Percentiles rank a stretch among this genome's conserved stretches.
phyloP scores from a whole-genome alignment of 2,797 vertebrate genomes.

The Onychomys leucogaster region DNA sequence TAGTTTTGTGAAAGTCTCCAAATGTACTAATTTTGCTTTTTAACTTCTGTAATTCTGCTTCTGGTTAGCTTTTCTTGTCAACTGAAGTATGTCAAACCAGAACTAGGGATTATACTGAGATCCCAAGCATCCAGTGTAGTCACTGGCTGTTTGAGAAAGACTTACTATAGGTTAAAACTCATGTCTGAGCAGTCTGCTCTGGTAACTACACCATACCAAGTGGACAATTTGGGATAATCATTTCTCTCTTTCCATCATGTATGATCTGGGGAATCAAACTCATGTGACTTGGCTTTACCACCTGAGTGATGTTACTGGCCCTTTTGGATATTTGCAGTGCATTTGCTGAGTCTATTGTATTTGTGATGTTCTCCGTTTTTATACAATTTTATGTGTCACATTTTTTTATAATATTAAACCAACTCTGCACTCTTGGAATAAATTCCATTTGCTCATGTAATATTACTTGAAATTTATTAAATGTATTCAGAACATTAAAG shows the following conservation, averaged over 20 bases:
- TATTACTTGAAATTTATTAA: not conserved
- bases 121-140: too few relatives aligned
- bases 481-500: not conserved
- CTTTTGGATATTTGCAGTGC: not conserved
- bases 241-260: not conserved
- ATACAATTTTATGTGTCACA: not conserved
- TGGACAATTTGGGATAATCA: not conserved
- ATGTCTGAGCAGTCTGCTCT: too few relatives aligned
- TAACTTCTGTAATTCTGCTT: too few relatives aligned
- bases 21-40: too few relatives aligned
- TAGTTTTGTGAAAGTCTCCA: too few relatives aligned
- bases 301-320: not conserved
- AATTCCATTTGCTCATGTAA: not conserved
- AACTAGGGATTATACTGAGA: too few relatives aligned
- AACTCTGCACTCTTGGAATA: not conserved
- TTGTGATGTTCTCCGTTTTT: not conserved
- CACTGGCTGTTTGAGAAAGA: too few relatives aligned
- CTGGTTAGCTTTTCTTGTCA: too few relatives aligned
- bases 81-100: too few relatives aligned
- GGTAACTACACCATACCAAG: too few relatives aligned
- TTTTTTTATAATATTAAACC: not conserved
- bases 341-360: not conserved
- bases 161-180: too few relatives aligned
- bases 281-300: not conserved
- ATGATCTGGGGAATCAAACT: not conserved